These are phyloP conservation scores for Celastrina argiolus DNA, from an alignment of 2,888 invertebrate genomes.

Conservation along the genomic window DNA sequence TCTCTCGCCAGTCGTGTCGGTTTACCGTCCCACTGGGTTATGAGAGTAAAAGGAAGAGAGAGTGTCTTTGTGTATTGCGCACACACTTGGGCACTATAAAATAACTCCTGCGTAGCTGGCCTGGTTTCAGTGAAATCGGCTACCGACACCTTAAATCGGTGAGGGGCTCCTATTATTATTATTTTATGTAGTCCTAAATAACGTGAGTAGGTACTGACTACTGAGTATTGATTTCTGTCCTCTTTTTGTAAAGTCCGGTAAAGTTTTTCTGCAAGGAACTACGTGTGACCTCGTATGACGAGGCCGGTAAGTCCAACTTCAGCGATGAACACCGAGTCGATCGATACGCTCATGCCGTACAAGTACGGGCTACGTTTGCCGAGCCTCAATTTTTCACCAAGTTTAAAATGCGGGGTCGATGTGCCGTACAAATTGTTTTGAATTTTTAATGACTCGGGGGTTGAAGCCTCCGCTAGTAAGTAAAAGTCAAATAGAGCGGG, in stretches of 20 bases:
- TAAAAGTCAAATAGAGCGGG: constrained; percentile 11
- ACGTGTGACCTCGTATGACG: background rate
- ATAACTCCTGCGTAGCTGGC: too few species aligned
- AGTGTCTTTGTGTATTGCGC: too few species aligned
- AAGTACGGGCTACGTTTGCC: background rate
- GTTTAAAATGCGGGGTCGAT: constrained; percentile 28
- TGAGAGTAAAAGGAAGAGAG: too few species aligned
- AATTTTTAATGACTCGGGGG: constrained; percentile 36
- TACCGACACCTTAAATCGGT: too few species aligned
- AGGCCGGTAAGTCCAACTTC: background rate
- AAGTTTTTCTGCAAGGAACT: background rate
- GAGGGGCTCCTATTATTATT: too few species aligned
- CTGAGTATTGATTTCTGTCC: background rate
- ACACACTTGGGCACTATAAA: too few species aligned
- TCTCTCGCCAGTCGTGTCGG: too few species aligned
- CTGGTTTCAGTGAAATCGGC: too few species aligned
- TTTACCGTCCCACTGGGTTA: too few species aligned
- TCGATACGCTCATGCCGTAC: background rate
- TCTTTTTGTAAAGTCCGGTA: background rate
- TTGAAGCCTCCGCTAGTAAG: background rate
- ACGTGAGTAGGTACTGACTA: background rate
- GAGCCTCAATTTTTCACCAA: background rate
- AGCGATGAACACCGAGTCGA: background rate
- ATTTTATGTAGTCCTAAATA: too few species aligned
- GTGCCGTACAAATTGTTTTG: constrained; percentile 34